Base-by-base conservation (phyloP, 2,113 vertebrate genomes). In the Orycteropus afer region DNA sequence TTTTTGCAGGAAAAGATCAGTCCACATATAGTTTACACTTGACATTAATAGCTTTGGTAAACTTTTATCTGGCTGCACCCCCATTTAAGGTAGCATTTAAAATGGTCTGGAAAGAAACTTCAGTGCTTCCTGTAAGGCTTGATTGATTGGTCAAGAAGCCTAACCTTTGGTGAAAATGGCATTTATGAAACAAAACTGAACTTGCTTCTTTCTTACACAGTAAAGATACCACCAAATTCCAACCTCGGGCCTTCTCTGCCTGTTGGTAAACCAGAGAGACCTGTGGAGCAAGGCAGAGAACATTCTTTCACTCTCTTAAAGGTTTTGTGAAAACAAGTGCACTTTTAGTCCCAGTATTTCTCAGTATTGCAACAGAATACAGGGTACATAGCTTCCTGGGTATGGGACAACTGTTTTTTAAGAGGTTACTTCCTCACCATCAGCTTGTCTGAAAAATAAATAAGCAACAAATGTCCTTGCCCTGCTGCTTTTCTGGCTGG, bases 91-190 rank as follows among this genome's bases (percentile, higher is more conserved):
- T 15, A 51, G 47, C 14, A 40, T 42, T 89, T 63, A 80, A 93
- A 93, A 74, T 7, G 25, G 27, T 80, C 81, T 86, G 57, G 27
- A 73, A 55, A 65, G 61, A 40, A 29, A 34, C 37, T 18, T 20
- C 1, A 32, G n/a, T 65, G 76, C 40, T 63, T 86, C 51, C 59
- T 45, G 27, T n/a, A 40, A n/a, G 15, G 69, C 45, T n/a, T 65
- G 37, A 61, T 59, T 47, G 45, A 61, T 59, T 47, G 45, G 76
- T 20, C 29, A 65, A 88, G 69, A 80, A 86, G 90, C 25, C 45
- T 74, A 85, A 53, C n/a, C 45, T 94, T 32, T 59, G 57, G 49
- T 83, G 51, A 92, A 82, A 95, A 59, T 11, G 23, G 55, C 57
- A 22, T 65, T 73, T 85, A 40, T 29, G 74, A 76, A 59, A 91